Evolutionary conservation across 1,140 invertebrate species (phyloP), one percentile per base, ranked within the genome.

Genomic region (Plectrocnemia conspersa): DNA sequence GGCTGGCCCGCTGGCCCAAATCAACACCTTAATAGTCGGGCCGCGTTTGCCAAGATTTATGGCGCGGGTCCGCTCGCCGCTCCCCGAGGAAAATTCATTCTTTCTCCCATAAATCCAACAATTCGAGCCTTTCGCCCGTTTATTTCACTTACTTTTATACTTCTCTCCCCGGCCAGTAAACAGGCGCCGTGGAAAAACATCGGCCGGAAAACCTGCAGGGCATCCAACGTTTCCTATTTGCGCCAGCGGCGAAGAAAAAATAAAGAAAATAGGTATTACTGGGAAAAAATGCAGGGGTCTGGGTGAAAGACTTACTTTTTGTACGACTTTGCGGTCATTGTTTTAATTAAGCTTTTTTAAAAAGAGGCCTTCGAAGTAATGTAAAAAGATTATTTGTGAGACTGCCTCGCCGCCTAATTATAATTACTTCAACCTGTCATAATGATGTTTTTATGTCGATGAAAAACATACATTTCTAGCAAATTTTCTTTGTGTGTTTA

Each of bases 111-210:
- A 56, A 60, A 55, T 59, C 36, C 50, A 35, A 40, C 48, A 55
- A 59, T 59, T 56, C 52, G 35, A 52, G 48, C 48, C 41, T 45
- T 36, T 33, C 47, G 36, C 49, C 58, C 47, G 49, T 60, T 60
- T 56, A 60, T 60, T 53, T 60, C 58, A 60, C 54, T 60, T 60
- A 60, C 58, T 60, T 60, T 56, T 56, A 52, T 56, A 49, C 58
- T 48, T 42, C 13, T 19, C 36, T n/a, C n/a, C n/a, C 57, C 52
- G 45, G 21, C 52, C 41, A 40, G 57, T 59, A 59, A 59, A 59
- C 58, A 52, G 42, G 42, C 53, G 53, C 33, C 53, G 24, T 27
- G 33, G 15, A 24, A 42, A 58, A 58, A 58, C 33, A 46, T 41
- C 44, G 48, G 27, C 22, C 11, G 22, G n/a, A 16, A 32, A 13